Conservation (phyloP, 2,113 vertebrate species). For the Otis tarda region DNA sequence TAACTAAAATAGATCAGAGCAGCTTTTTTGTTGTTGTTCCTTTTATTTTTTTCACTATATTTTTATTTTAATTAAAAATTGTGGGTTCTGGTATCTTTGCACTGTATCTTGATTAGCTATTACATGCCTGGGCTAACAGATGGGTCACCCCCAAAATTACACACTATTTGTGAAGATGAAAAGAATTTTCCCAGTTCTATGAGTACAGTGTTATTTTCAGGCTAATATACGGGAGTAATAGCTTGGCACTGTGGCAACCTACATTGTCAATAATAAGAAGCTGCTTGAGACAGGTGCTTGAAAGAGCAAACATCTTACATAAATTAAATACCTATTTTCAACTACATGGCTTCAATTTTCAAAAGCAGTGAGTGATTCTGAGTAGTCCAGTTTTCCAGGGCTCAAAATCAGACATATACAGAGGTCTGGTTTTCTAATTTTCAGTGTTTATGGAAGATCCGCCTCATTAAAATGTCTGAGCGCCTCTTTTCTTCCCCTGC, state of each 20-base stretch:
- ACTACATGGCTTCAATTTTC: slow-evolving; percentile 12
- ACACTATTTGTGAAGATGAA: slow-evolving; percentile 45
- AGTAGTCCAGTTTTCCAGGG: neutral
- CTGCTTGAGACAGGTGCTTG: slow-evolving; percentile 44
- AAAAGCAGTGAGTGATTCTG: neutral
- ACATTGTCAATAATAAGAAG: neutral
- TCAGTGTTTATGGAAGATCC: slow-evolving; percentile 3
- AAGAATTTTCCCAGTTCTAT: slow-evolving; percentile 36
- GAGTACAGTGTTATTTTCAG: slow-evolving; percentile 31
- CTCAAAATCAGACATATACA: neutral
- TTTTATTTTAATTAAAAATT: slow-evolving; percentile 36
- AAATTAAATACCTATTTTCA: slow-evolving; percentile 45
- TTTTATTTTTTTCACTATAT: neutral
- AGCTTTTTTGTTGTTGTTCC: neutral
- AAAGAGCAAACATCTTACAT: neutral
- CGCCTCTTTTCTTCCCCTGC: neutral
- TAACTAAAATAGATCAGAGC: slow-evolving; percentile 67
- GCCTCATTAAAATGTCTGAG: slow-evolving; percentile 22
- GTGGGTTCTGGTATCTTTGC: neutral
- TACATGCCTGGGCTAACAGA: slow-evolving; percentile 19
- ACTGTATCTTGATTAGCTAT: slow-evolving; percentile 10
- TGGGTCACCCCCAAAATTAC: slow-evolving; percentile 61
- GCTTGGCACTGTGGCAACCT: slow-evolving; percentile 21
- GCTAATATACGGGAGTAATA: slow-evolving; percentile 5
- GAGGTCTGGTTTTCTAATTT: slow-evolving; percentile 28